These are phyloP conservation scores for Hirudinaria manillensis DNA, from an alignment of 2,888 invertebrate species.

Conservation along the genomic window DNA sequence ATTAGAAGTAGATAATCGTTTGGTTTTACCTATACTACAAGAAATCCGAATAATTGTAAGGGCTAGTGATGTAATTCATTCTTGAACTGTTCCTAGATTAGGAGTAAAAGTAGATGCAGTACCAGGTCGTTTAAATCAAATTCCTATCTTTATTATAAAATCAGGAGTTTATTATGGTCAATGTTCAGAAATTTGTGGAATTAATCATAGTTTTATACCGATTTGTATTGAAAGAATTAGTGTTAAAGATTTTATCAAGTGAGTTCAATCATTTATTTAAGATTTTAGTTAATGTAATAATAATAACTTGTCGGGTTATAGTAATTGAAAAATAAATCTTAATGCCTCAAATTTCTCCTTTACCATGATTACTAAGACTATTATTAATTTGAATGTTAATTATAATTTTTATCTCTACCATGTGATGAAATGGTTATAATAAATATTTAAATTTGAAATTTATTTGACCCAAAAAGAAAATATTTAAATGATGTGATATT, in stretches of 20 bases:
- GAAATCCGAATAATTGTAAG: slow-evolving; percentile 49
- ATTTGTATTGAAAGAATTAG: slow-evolving; percentile 56
- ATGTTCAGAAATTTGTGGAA: slow-evolving; percentile 76
- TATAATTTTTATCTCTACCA: slow-evolving; percentile 23
- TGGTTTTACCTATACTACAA: slow-evolving; percentile 46
- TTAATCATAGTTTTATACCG: slow-evolving; percentile 74
- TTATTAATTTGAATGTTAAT: slow-evolving; percentile 31
- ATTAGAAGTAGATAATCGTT: slow-evolving; percentile 51
- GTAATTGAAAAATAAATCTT: slow-evolving; percentile 61
- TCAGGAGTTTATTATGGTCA: slow-evolving; percentile 68
- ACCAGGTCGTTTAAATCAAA: slow-evolving; percentile 56
- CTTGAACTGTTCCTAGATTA: slow-evolving; percentile 52
- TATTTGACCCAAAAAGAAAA: not conserved
- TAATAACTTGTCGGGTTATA: slow-evolving; percentile 67
- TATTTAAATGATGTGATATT: slow-evolving; percentile 35
- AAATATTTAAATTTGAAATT: not conserved
- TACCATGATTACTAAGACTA: slow-evolving; percentile 55
- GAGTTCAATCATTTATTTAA: slow-evolving; percentile 34
- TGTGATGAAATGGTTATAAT: slow-evolving; percentile 34
- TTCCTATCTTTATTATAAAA: slow-evolving; percentile 61
- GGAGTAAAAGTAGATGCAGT: slow-evolving; percentile 55
- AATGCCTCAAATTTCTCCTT: slow-evolving; percentile 66
- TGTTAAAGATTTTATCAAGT: slow-evolving; percentile 47
- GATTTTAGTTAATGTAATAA: slow-evolving; percentile 51
- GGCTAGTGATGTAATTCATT: slow-evolving; percentile 54